phyloP scores from a whole-genome alignment of 2,113 vertebrate species.

The Scatophagus argus region DNA sequence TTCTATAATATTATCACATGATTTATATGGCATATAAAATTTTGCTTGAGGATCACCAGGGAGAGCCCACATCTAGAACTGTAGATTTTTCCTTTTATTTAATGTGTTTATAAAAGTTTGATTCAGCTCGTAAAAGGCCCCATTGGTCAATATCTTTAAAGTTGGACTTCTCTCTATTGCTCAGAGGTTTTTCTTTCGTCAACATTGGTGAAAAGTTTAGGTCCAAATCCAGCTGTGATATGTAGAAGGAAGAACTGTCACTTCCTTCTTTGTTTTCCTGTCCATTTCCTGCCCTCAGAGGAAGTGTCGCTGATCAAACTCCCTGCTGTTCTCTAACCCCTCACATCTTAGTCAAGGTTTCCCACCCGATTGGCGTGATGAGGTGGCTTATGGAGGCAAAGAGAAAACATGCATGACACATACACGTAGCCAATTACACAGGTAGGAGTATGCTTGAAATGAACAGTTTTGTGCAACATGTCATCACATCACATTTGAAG shows the following conservation, averaged over 20 bases:
- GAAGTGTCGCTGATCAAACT: conserved; percentile 53
- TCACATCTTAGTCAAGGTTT: conserved; percentile 55
- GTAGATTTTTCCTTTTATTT: conserved; percentile 39
- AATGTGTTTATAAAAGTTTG: conserved; percentile 22
- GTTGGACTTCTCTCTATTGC: conserved; percentile 7
- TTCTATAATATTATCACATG: conserved; percentile 45
- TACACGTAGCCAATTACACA: not conserved
- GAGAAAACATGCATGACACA: conserved; percentile 17
- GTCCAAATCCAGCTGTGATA: conserved; percentile 25
- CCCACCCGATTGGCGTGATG: conserved; percentile 36
- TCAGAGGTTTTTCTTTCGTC: conserved; percentile 38
- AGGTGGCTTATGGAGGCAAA: conserved; percentile 3
- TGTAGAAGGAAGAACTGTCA: conserved; percentile 48
- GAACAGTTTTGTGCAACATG: not conserved
- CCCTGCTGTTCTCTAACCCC: conserved; percentile 68
- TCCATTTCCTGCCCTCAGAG: conserved; percentile 62
- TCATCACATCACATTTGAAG: not conserved
- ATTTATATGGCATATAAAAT: conserved; percentile 39
- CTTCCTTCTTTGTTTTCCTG: conserved; percentile 60
- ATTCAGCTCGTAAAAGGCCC: not conserved
- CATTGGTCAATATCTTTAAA: conserved; percentile 20
- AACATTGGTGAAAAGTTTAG: conserved; percentile 38
- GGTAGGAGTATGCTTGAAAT: not conserved
- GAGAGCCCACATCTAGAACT: conserved; percentile 19
- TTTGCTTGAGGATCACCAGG: conserved; percentile 24